Evolutionary conservation across 2,888 invertebrate genomes (phyloP), one percentile per base, ranked within the genome.

Genomic region (Gastrophysa polygoni): DNA sequence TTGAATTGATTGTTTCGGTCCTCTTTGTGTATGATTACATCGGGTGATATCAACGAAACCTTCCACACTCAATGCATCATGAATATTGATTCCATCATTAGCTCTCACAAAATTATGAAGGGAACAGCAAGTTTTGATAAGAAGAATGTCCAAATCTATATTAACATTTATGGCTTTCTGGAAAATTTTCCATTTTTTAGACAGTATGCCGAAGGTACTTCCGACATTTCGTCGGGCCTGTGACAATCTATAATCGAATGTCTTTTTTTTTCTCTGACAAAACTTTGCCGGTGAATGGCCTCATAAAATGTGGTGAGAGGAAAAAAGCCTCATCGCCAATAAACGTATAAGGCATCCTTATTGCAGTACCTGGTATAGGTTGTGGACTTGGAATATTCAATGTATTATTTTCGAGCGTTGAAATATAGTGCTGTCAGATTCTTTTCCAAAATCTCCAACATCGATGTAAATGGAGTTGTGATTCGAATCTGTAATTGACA

Each of bases 81-180:
- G 48, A 48, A 48, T 48, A 21, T 48, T 48, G 21, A 52, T 54
- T 28, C 57, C 57, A 47, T 56, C 47, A 18, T 38, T 56, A 14
- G 17, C 47, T 47, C 55, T 43, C 18, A 56, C 56, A 56, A 57
- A 57, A 57, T 57, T 57, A 29, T 57, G 57, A 16, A 57, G 47
- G 11, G 47, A 28, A 29, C 47, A 47, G 21, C 57, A 57, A 32
- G 48, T 47, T 48, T 57, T 57, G 7, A 57, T 48, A 32, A 57
- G 16, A 20, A 46, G 20, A 28, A 29, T 7, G 24, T 24, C 48
- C 8, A 57, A 48, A 43, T 49, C 8, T 20, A 29, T 16, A 28
- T 57, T 47, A 3, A 21, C 57, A 57, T 48, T 57, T 16, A 57
- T 47, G 34, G 48, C 14, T 57, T 47, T 57, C 10, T 57, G 57